Evolutionary conservation across 1,140 invertebrate genomes (phyloP).

Genomic region (Brachionus plicatilis): DNA sequence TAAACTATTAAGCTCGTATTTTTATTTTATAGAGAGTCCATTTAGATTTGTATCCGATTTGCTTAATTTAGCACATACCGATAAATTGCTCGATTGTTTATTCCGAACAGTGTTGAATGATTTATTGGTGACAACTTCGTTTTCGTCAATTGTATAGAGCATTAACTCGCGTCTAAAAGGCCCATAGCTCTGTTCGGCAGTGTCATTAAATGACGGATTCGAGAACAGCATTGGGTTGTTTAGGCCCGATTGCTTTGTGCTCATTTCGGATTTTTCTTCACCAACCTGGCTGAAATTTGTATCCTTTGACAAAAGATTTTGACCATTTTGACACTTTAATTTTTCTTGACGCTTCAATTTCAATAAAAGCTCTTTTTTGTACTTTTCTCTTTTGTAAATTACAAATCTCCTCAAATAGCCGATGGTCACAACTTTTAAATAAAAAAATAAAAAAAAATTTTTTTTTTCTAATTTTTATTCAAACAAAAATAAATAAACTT

Average conservation of each 20-base stretch:
- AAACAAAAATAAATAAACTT: background rate
- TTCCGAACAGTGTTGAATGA: background rate
- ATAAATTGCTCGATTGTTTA: slow-evolving; percentile 1
- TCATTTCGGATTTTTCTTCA: background rate
- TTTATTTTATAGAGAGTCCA: background rate
- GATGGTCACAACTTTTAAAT: background rate
- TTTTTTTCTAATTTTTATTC: no score
- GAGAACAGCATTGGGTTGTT: background rate
- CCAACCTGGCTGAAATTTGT: background rate
- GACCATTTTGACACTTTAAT: background rate
- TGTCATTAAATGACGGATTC: background rate
- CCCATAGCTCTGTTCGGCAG: background rate
- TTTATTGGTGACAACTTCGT: background rate
- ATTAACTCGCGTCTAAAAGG: background rate
- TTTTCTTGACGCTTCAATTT: background rate
- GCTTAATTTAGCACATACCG: background rate
- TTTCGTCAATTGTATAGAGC: background rate
- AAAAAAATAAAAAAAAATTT: background rate
- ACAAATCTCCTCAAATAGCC: background rate
- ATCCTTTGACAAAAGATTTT: background rate
- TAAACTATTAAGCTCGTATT: background rate
- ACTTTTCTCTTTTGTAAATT: background rate
- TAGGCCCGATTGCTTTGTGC: background rate
- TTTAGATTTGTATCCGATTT: slow-evolving; percentile 20
- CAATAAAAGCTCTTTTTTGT: background rate